Evolutionary conservation across 2,113 vertebrate genomes (phyloP), one percentile per base, ranked within the genome.

Genomic region (Sprattus sprattus): DNA sequence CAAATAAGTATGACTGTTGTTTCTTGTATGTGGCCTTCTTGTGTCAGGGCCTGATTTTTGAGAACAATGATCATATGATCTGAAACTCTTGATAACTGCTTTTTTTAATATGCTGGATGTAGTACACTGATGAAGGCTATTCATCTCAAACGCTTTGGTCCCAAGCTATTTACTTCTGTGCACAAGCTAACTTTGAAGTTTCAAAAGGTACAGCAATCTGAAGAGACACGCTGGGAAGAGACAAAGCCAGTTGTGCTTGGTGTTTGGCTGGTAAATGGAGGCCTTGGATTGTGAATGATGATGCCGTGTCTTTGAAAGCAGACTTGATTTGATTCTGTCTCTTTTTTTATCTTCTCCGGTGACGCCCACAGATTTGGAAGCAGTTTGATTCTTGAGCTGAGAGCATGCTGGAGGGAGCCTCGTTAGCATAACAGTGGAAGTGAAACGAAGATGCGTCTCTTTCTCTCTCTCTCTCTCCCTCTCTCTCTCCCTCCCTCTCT

Each of bases 361-460:
- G 46, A 49, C 84, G 32, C 85, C 88, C 86, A 67, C 54, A 8
- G 39, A 52, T 83, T 87, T 86, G 45, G 64, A 47, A 22, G 45
- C 18, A 15, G 84, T 6, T 64, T 78, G 80, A 80, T 86, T 84
- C 71, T 81, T 80, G 81, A 52, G 88, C 50, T 60, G 84, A 83
- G 83, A 88, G 75, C 84, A 50, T 46, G 82, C 81, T 86, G 10
- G 22, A 28, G 85, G 49, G 83, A n/a, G 81, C 32, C 81, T 71
- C 18, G 85, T 91, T 90, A 87, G 83, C 89, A 81, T 85, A 83
- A 86, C 47, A 87, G 85, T 84, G 89, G 87, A 90, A 90, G 91
- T 90, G 87, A 88, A 64, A 89, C 6, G 54, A 85, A 78, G n/a
- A n/a, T n/a, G n/a, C n/a, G n/a, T n/a, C n/a, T n/a, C n/a, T n/a